Conservation (phyloP, 2,888 invertebrate species). For the Papilio elwesi region DNA sequence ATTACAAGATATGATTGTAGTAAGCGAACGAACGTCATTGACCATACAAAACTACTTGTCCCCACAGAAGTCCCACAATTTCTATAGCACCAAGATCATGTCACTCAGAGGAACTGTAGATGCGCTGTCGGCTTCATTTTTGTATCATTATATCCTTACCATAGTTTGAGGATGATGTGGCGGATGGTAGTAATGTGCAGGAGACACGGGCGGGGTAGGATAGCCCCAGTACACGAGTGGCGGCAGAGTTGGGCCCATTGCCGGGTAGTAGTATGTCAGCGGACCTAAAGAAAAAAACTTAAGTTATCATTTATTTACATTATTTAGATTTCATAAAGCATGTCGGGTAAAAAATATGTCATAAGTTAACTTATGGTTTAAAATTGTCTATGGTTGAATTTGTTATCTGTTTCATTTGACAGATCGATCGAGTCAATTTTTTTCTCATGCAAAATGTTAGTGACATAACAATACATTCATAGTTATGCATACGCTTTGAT, state of each 20-base stretch:
- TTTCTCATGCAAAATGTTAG: constrained; percentile 38
- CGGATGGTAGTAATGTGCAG: constrained; percentile 92
- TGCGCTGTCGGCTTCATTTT: too few relatives aligned
- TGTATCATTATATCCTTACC: constrained; percentile 54
- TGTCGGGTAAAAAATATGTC: background rate
- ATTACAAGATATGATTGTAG: too few relatives aligned
- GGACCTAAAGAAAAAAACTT: constrained; percentile 65
- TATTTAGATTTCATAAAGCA: background rate
- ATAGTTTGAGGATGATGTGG: constrained; percentile 81
- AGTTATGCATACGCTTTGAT: constrained; percentile 12
- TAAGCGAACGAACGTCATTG: too few relatives aligned
- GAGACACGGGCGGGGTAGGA: constrained; percentile 97
- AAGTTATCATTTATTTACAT: background rate
- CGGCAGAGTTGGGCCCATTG: constrained; percentile 84
- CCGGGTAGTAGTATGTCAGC: constrained; percentile 82
- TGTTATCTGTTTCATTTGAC: background rate
- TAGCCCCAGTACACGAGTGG: constrained; percentile 96
- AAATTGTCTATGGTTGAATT: background rate
- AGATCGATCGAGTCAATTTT: background rate
- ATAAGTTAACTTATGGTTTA: background rate
- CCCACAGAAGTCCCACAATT: too few relatives aligned
- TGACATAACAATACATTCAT: constrained; percentile 24
- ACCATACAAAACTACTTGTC: too few relatives aligned
- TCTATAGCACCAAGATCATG: too few relatives aligned
- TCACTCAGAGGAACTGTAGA: too few relatives aligned